Base-by-base conservation (phyloP, 2,888 invertebrate genomes). In the Cyclophora punctaria region DNA sequence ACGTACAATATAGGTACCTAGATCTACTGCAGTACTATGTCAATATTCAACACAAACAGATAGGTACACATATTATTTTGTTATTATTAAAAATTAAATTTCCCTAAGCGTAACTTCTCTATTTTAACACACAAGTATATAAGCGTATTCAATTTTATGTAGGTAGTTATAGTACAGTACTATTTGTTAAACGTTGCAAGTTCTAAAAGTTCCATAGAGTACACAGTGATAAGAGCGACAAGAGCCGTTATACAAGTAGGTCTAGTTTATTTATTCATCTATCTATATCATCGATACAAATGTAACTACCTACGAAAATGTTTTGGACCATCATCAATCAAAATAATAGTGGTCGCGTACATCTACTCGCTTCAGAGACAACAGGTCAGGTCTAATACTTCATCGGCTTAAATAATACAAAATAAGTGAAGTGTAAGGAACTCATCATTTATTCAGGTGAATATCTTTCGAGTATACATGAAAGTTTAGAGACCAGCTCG, bases 21-120 rank as follows among this genome's bases (percentile, higher is more conserved):
- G 84, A 82, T 86, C 86, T 86, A 87, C 83, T 81, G 80, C 78
- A 74, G 80, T 84, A 85, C 80, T 78, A 83, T 77, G 84, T 80
- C 75, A 79, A 44, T 79, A 75, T 77, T 75, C 63, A 83, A 84
- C 79, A 82, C 78, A 83, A 80, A 80, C 34, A 44, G 34, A 37
- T 80, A 81, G 79, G 80, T 82, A 84, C 77, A 80, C 80, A 80
- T 77, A 79, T 75, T 77, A 80, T 52, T 75, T 73, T 73, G 78
- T 69, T 70, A 63, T 63, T 69, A 70, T 70, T 78, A 77, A 67
- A 80, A 85, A 85, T 82, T 73, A 79, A 82, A 79, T 71, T 71
- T 75, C 75, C 80, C 83, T 87, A 87, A 86, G 85, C 87, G 83
- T 85, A 84, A 82, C 80, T 69, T 80, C 76, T 77, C 85, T 85